phyloP scores from a whole-genome alignment of 2,113 vertebrate genomes.

The Mesitornis unicolor region DNA sequence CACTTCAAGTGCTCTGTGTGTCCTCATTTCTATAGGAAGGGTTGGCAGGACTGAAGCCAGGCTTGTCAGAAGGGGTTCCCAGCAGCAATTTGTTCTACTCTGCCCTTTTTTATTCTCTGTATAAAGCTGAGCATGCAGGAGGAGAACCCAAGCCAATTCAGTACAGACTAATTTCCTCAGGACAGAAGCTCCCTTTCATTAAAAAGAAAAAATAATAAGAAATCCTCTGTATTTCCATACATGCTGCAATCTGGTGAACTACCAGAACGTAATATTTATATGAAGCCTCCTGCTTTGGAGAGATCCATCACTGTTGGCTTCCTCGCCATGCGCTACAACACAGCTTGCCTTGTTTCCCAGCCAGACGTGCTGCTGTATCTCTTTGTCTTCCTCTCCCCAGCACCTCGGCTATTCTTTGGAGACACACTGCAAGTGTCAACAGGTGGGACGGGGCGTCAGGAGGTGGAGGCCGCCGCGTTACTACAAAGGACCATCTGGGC shows the following conservation, averaged over 20 bases:
- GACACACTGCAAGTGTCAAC: not conserved
- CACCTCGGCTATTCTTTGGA: not conserved
- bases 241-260: not conserved
- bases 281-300: constrained; percentile 27
- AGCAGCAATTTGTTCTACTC: not conserved
- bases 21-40: not conserved
- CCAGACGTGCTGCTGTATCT: constrained; percentile 32
- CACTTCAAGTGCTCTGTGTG: fast-evolving
- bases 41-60: not conserved
- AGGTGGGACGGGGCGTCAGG: constrained; percentile 6
- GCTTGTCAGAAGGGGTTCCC: not conserved
- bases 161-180: not conserved
- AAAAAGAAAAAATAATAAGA: not conserved
- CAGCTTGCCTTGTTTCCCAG: constrained; percentile 26
- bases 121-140: not conserved
- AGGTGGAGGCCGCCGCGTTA: not conserved
- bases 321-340: not conserved
- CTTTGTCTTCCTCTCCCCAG: not conserved
- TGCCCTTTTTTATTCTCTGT: not conserved
- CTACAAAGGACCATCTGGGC: constrained; percentile 39
- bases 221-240: not conserved
- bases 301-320: not conserved
- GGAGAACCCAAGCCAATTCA: not conserved
- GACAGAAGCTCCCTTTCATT: not conserved
- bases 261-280: not conserved